These are phyloP conservation scores for Corynorhinus townsendii DNA, from an alignment of 2,113 vertebrate species.

Conservation along the genomic window DNA sequence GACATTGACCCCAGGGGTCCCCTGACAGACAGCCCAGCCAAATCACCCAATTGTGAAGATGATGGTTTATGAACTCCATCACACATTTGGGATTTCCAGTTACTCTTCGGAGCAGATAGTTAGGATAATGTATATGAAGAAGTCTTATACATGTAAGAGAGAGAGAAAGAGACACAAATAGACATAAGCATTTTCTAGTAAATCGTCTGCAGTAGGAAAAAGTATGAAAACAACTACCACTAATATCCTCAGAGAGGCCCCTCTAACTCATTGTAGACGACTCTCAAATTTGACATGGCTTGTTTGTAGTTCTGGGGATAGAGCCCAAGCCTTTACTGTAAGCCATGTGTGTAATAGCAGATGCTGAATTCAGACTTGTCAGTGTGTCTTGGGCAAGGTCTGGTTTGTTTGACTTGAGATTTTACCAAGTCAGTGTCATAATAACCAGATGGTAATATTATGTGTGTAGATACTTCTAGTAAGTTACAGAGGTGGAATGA, in stretches of 20 bases:
- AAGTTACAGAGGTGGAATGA: background rate
- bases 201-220: background rate
- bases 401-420: constrained; percentile 22
- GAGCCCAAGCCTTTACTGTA: background rate
- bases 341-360: background rate
- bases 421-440: constrained; percentile 10
- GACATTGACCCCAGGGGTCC: background rate
- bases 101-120: background rate
- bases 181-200: background rate
- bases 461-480: background rate
- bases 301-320: background rate
- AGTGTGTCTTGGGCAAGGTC: background rate
- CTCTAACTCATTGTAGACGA: background rate
- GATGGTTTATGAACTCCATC: background rate
- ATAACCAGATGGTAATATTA: background rate
- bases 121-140: background rate
- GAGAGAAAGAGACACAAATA: background rate
- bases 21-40: background rate
- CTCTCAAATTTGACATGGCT: background rate
- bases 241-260: background rate
- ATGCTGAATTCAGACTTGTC: background rate
- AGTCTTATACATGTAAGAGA: background rate
- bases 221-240: background rate
- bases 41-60: background rate
- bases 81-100: background rate